phyloP scores from a whole-genome alignment of 2,888 invertebrate species.

The Pheosia tremula region DNA sequence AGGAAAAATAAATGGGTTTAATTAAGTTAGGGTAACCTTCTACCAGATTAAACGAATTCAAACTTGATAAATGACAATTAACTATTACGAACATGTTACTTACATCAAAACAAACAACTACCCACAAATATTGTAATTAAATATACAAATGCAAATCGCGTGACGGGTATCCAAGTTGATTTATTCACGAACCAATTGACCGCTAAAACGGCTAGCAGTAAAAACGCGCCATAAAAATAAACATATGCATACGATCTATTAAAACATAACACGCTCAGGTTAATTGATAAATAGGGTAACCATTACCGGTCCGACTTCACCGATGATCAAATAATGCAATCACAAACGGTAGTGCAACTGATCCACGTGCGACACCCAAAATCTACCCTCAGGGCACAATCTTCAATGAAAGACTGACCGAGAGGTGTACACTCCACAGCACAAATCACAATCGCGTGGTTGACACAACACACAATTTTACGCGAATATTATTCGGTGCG shows the following conservation, averaged over 20 bases:
- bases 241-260: conserved; percentile 6
- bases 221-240: background rate
- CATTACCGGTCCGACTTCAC: conserved; percentile 55
- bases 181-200: conserved; percentile 10
- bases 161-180: conserved; percentile 12
- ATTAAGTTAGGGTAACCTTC: too few species aligned
- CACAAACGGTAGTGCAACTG: conserved; percentile 17
- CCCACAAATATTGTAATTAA: background rate
- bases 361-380: conserved; percentile 38
- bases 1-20: too few species aligned
- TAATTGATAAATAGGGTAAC: conserved; percentile 16
- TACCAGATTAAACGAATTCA: too few species aligned
- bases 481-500: conserved; percentile 17
- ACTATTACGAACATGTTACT: background rate
- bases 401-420: conserved; percentile 49
- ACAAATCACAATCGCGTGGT: conserved; percentile 26
- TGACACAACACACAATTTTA: conserved; percentile 18
- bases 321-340: conserved; percentile 16
- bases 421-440: conserved; percentile 40
- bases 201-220: conserved; percentile 6
- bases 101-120: conserved; percentile 1
- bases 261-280: too few species aligned
- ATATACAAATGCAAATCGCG: conserved; percentile 17
- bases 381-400: conserved; percentile 47
- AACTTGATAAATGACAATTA: too few species aligned